Percentiles rank a stretch among this genome's conserved stretches.
Conservation (phyloP, 2,888 invertebrate species). For the Caenorhabditis sulstoni region DNA sequence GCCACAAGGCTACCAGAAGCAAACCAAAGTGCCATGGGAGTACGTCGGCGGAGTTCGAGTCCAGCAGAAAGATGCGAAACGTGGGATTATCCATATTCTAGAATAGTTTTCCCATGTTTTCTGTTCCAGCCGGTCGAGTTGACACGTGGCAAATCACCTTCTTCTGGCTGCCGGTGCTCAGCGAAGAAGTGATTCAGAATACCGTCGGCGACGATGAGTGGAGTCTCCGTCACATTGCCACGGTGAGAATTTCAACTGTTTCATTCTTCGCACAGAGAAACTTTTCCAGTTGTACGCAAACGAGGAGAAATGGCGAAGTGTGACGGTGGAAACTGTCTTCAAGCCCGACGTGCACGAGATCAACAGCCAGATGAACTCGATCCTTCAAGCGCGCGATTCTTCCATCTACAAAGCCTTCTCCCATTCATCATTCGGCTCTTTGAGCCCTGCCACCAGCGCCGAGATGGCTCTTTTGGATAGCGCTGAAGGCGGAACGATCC, state of each 20-base stretch:
- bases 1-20: conserved; percentile 66
- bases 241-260: not conserved
- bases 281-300: conserved; percentile 37
- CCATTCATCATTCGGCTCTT: conserved; percentile 46
- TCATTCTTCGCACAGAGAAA: not conserved
- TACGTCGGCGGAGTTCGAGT: conserved; percentile 56
- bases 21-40: conserved; percentile 63
- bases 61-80: conserved; percentile 52
- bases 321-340: conserved; percentile 35
- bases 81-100: conserved; percentile 3
- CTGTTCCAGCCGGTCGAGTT: conserved; percentile 30
- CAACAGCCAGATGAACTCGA: conserved; percentile 44
- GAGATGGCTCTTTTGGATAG: conserved; percentile 58
- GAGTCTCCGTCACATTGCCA: conserved; percentile 43
- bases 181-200: conserved; percentile 37
- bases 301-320: conserved; percentile 54
- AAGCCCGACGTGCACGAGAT: conserved; percentile 45
- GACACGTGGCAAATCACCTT: conserved; percentile 58
- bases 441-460: conserved; percentile 32
- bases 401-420: conserved; percentile 53
- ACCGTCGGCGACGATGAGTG: conserved; percentile 55
- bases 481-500: conserved; percentile 34
- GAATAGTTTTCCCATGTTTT: too few relatives aligned
- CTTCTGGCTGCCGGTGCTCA: conserved; percentile 50
- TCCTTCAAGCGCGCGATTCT: conserved; percentile 49